Evolutionary conservation across 2,888 invertebrate genomes (phyloP).

Genomic region (Zygaena filipendulae): DNA sequence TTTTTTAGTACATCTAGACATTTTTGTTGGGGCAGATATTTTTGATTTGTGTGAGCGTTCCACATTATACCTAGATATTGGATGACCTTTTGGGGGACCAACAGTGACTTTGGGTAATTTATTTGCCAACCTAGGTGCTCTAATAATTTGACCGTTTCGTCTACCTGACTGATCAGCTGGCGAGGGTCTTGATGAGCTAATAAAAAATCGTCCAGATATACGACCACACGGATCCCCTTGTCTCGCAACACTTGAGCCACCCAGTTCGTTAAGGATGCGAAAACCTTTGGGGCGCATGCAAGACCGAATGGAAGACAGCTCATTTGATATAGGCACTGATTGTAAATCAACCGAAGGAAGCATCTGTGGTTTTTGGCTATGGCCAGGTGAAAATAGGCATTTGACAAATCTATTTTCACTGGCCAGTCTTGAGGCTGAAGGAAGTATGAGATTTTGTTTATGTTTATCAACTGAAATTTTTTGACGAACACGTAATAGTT

Average conservation of each 20-base stretch:
- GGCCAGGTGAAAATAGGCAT: conserved; percentile 8
- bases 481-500: conserved; percentile 9
- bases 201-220: conserved; percentile 12
- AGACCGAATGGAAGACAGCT: conserved; percentile 11
- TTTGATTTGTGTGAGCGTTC: conserved; percentile 6
- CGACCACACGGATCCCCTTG: conserved; percentile 5
- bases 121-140: conserved; percentile 13
- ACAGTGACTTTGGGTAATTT: conserved; percentile 13
- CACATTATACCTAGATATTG: conserved; percentile 12
- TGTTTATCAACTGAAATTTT: conserved; percentile 16
- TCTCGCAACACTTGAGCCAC: conserved; percentile 8
- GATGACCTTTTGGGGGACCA: conserved; percentile 7
- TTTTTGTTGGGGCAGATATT: conserved; percentile 7
- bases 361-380: conserved; percentile 5
- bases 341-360: conserved; percentile 7
- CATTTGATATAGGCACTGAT: conserved; percentile 5
- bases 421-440: conserved; percentile 11
- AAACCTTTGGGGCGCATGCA: conserved; percentile 5
- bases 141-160: conserved; percentile 7
- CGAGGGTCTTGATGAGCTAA: conserved; percentile 7
- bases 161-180: conserved; percentile 1
- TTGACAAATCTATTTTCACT: conserved; percentile 3
- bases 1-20: background rate
- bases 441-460: conserved; percentile 13
- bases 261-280: conserved; percentile 10